These are phyloP conservation scores for Brachionus asplanchnoidis DNA, from an alignment of 1,140 invertebrate genomes.

Conservation along the genomic window DNA sequence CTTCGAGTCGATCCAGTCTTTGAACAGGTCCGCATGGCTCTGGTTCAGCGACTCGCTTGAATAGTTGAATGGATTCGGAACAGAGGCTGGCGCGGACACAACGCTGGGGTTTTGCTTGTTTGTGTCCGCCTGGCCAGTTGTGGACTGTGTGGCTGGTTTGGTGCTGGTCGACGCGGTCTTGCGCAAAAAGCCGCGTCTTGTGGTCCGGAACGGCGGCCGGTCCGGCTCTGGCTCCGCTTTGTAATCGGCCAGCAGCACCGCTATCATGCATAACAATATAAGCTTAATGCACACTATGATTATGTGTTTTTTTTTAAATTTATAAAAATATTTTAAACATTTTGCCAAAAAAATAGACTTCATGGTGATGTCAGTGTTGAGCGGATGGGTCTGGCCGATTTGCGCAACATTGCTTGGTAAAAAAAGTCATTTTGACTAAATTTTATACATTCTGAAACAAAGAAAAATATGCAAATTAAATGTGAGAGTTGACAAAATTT, in stretches of 20 bases:
- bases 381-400: neutral
- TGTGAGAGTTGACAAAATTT: neutral
- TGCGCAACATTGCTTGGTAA: neutral
- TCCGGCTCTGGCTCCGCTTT: neutral
- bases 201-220: neutral
- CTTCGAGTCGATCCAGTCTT: slow-evolving; percentile 12
- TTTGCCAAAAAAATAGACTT: neutral
- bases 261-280: neutral
- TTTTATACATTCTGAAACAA: neutral
- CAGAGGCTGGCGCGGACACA: neutral
- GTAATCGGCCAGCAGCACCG: neutral
- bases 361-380: neutral
- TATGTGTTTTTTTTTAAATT: slow-evolving; percentile 27
- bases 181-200: neutral
- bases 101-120: neutral
- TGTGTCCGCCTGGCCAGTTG: neutral
- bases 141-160: neutral
- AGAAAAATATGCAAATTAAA: neutral
- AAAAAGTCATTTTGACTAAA: neutral
- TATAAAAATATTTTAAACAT: slow-evolving; percentile 32
- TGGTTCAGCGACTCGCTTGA: neutral
- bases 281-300: slow-evolving; percentile 11
- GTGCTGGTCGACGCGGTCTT: neutral
- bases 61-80: slow-evolving; percentile 4
- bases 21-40: slow-evolving; percentile 37